A percentile compares a stretch with the other conserved stretches of the same genome.
Conservation (phyloP, 2,113 vertebrate genomes). For the Gnathonemus longibarbis region DNA sequence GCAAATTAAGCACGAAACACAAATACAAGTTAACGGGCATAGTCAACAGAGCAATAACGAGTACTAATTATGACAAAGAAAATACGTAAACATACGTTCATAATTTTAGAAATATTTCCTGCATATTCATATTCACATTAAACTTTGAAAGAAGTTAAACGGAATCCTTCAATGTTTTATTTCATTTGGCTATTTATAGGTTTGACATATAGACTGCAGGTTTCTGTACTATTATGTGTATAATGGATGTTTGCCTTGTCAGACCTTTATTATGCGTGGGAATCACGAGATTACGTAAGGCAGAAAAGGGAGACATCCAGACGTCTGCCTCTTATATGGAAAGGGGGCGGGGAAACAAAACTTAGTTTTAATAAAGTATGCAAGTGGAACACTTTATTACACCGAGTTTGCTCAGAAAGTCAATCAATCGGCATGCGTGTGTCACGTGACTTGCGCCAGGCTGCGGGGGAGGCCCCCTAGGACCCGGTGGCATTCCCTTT, state of each 20-base stretch:
- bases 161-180: not conserved
- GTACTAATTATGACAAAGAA: not conserved
- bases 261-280: not conserved
- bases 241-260: conserved; percentile 5
- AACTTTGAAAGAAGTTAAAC: not conserved
- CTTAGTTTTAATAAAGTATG: not conserved
- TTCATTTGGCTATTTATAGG: conserved; percentile 9
- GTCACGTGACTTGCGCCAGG: not conserved
- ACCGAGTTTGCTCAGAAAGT: not conserved
- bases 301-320: not conserved
- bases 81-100: not conserved
- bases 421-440: not conserved
- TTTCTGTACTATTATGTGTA: not conserved
- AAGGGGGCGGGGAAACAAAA: too few relatives aligned
- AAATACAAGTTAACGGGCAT: not conserved
- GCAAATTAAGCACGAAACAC: not conserved
- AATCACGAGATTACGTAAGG: not conserved
- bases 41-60: not conserved
- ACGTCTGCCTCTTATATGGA: not conserved
- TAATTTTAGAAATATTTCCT: not conserved
- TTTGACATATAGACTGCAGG: conserved; percentile 6
- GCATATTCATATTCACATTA: not conserved
- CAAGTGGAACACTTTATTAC: not conserved
- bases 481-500: not conserved
- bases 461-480: not conserved